phyloP scores from a whole-genome alignment of 2,888 invertebrate genomes.

The Polietes domitor region DNA sequence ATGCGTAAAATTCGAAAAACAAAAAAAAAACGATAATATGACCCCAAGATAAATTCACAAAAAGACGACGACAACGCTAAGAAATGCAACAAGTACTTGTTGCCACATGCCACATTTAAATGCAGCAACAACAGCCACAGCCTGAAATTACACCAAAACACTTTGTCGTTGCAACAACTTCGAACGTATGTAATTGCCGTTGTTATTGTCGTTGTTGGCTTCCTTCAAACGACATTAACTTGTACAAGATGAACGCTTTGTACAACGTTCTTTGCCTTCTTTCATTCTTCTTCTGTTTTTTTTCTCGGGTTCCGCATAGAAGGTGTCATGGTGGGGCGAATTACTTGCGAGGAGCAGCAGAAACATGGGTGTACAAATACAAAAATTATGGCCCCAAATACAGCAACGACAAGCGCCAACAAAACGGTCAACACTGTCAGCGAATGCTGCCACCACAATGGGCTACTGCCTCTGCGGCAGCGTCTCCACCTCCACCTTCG shows the following conservation, averaged over 20 bases:
- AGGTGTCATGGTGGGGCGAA: slow-evolving; percentile 60
- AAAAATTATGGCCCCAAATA: slow-evolving; percentile 64
- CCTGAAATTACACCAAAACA: slow-evolving; percentile 62
- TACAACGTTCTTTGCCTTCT: not conserved
- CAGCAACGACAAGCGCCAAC: slow-evolving; percentile 64
- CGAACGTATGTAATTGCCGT: slow-evolving; percentile 49
- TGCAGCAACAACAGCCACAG: slow-evolving; percentile 44
- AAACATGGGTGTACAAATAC: slow-evolving; percentile 48
- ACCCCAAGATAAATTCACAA: slow-evolving; percentile 10
- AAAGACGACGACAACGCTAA: slow-evolving; percentile 44
- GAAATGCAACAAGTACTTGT: slow-evolving; percentile 70
- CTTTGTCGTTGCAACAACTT: slow-evolving; percentile 65
- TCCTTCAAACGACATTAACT: slow-evolving; percentile 38
- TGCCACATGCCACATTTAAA: slow-evolving; percentile 71
- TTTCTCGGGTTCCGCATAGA: not conserved
- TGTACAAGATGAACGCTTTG: slow-evolving; percentile 18
- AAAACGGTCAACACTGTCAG: slow-evolving; percentile 66
- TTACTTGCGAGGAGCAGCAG: too few relatives aligned
- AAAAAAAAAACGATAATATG: not conserved
- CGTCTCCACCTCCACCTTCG: slow-evolving; percentile 48
- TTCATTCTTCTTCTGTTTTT: not conserved
- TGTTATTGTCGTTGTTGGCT: slow-evolving; percentile 17
- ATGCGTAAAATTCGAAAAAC: slow-evolving; percentile 21
- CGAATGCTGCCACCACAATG: slow-evolving; percentile 2
- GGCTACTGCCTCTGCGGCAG: slow-evolving; percentile 7